Conservation (phyloP, 1,140 invertebrate species). For the Drosophila rufa region DNA sequence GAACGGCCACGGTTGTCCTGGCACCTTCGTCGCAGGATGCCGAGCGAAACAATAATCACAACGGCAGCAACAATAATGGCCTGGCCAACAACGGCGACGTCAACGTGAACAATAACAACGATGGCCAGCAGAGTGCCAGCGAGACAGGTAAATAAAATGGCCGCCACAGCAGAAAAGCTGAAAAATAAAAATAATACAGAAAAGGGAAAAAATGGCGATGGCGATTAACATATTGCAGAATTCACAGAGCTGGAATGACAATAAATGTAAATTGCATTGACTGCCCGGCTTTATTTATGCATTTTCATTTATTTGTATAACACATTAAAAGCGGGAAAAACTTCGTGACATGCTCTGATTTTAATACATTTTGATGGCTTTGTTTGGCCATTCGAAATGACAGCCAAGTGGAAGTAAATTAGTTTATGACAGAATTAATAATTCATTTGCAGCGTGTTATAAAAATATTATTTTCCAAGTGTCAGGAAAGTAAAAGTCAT, state of each 20-base stretch:
- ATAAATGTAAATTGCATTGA: constrained; percentile 49
- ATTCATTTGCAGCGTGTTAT: not conserved
- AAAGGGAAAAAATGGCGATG: not conserved
- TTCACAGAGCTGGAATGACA: constrained; percentile 27
- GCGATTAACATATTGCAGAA: constrained; percentile 44
- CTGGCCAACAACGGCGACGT: constrained; percentile 44
- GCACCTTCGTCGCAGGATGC: constrained; percentile 37
- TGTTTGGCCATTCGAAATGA: constrained; percentile 11
- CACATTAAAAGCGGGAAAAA: constrained; percentile 17
- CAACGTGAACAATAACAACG: constrained; percentile 77
- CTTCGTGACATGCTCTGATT: constrained; percentile 18
- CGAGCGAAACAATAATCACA: constrained; percentile 77
- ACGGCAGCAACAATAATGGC: constrained; percentile 64
- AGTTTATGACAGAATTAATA: constrained; percentile 6
- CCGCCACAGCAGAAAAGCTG: not conserved
- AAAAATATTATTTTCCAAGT: constrained; percentile 5
- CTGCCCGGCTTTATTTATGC: constrained; percentile 31
- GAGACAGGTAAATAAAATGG: constrained; percentile 58
- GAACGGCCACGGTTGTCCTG: constrained; percentile 24
- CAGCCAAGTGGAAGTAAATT: constrained; percentile 14
- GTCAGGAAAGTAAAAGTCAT: constrained; percentile 2
- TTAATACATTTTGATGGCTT: constrained; percentile 20
- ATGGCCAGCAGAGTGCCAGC: constrained; percentile 65
- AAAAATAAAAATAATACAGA: constrained; percentile 10
- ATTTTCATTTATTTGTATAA: constrained; percentile 36